These are phyloP conservation scores for Aphelenchoides bicaudatus DNA, from an alignment of 2,888 invertebrate genomes.

Conservation along the genomic window DNA sequence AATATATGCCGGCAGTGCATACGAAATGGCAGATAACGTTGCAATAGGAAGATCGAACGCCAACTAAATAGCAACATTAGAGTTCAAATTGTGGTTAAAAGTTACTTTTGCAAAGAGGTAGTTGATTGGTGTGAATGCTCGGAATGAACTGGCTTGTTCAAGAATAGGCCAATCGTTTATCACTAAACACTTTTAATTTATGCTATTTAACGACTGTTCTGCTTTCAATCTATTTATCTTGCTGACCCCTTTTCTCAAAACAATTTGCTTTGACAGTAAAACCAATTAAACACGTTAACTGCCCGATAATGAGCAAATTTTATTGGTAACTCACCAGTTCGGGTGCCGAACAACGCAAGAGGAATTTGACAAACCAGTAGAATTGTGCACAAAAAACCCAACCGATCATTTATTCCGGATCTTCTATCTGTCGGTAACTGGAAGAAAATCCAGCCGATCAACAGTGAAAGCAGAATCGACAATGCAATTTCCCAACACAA, in stretches of 20 bases:
- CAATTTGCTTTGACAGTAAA: no score
- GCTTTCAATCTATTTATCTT: no score
- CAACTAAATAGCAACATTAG: constrained; percentile 67
- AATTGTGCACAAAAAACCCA: constrained; percentile 81
- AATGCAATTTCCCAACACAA: constrained; percentile 26
- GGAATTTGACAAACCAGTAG: constrained; percentile 78
- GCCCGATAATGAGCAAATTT: not conserved
- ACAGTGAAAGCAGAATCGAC: constrained; percentile 26
- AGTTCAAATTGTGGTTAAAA: not conserved
- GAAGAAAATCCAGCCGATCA: constrained; percentile 32
- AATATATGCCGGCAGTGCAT: constrained; percentile 73
- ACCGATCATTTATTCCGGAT: constrained; percentile 64
- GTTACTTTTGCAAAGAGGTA: constrained; percentile 24
- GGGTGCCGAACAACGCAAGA: constrained; percentile 68
- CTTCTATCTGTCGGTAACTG: constrained; percentile 31
- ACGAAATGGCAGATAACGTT: constrained; percentile 76
- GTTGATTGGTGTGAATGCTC: constrained; percentile 7
- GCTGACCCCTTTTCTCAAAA: no score
- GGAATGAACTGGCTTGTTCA: constrained; percentile 14
- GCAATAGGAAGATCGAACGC: constrained; percentile 76
- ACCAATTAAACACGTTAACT: no score
- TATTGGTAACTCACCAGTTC: constrained; percentile 54
- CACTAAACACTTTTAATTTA: no score
- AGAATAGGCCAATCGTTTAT: constrained; percentile 20
- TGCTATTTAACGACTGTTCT: no score